Base-by-base conservation (phyloP, 2,888 invertebrate genomes). In the Sminthurinus aureus region DNA sequence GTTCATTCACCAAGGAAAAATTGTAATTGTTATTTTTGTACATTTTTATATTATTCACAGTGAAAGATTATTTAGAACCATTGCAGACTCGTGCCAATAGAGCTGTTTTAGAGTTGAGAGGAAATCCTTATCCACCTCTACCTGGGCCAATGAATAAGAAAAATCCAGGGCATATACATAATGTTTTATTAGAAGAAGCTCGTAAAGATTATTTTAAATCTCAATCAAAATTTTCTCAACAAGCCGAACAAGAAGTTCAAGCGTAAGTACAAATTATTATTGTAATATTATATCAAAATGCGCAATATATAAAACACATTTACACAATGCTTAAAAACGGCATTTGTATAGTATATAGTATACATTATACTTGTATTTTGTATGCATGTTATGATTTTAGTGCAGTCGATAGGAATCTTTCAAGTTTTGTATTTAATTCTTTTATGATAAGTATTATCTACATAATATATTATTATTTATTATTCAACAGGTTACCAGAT, bases 101-200 rank as follows among this genome's bases (percentile, higher is more conserved):
- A 90, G 93, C 94, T 22, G 93, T 96, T 38, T 91, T 97, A 85
- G 96, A 97, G 91, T 91, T 97, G 0, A 92, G 93, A 90, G 96
- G 95, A 2, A 96, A 97, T 91, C 95, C 95, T 0, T 97, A 94
- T 90, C 96, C 96, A 38, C 91, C 93, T 0, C 89, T 97, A 74
- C 89, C 92, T 12, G 87, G 88, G 13, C 87, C 88, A 22, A 92
- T 93, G 9, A 93, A 93, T 87, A 92, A 92, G 83, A 90, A 91
- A 13, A 95, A 95, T 89, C 93, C 93, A 84, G 92, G 92, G 89
- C 91, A 95, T 71, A 92, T 97, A 85, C 96, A 96, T 89, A 97
- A 97, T 91, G 91, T 96, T 24, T 90, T 97, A 58, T 91, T 97
- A 82, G 95, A 94, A 90, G 96, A 96, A 89, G 97, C 96, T 0